Conservation (phyloP, 2,888 invertebrate genomes). For the Cenopis cana region DNA sequence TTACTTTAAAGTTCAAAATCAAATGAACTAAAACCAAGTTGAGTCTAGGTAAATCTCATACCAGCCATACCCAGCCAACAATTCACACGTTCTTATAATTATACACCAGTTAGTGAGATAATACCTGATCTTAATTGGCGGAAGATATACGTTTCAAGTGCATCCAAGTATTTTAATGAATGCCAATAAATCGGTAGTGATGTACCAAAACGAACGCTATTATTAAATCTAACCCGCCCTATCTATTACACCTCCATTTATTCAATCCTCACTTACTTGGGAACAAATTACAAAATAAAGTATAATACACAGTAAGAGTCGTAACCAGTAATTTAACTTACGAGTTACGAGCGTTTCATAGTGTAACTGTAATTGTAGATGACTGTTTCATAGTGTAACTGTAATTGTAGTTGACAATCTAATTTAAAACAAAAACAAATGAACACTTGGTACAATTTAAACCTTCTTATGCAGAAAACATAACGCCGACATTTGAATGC, state of each 20-base stretch:
- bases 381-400: too few relatives aligned
- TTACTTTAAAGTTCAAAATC: background rate
- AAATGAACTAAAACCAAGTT: background rate
- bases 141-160: slow-evolving; percentile 37
- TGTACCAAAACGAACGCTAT: slow-evolving; percentile 40
- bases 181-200: slow-evolving; percentile 43
- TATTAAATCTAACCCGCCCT: slow-evolving; percentile 40
- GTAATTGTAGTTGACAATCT: too few relatives aligned
- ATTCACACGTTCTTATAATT: slow-evolving; percentile 32
- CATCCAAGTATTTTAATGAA: slow-evolving; percentile 42
- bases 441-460: too few relatives aligned
- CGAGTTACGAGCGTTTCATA: too few relatives aligned
- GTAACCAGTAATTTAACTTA: slow-evolving; percentile 1
- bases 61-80: slow-evolving; percentile 6
- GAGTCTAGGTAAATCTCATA: background rate
- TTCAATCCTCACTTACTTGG: slow-evolving; percentile 42
- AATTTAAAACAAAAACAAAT: too few relatives aligned
- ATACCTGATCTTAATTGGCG: slow-evolving; percentile 28
- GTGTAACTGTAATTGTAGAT: too few relatives aligned
- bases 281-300: slow-evolving; percentile 43
- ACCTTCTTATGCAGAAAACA: too few relatives aligned
- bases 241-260: slow-evolving; percentile 42
- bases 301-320: background rate
- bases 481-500: background rate
- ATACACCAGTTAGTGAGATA: slow-evolving; percentile 18